Base-by-base conservation (phyloP, 2,797 vertebrate genomes). In the Neosilurus mollespiculum region DNA sequence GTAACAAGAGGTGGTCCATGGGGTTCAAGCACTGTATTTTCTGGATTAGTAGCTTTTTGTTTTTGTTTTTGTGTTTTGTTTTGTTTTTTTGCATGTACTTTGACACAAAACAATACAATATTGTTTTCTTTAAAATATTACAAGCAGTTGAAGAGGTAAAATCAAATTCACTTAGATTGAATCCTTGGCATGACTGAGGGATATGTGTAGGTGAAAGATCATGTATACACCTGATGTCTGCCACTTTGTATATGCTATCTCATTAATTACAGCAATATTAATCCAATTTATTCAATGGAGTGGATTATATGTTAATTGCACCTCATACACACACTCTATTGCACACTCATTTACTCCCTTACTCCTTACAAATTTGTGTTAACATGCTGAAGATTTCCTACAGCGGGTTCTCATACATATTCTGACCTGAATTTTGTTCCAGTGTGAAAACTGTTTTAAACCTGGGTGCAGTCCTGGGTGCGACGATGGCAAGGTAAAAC, bases 1-100 rank as follows among this genome's bases (percentile, higher is more conserved):
- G 61, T 79, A 77, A 65, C 66, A 62, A 54, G 75, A 84, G 34
- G 66, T 73, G 51, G 53, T 78, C 37, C 76, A 65, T 56, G 58
- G 67, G 54, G 61, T 75, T 79, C 59, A 51, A 72, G 61, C 65
- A 64, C 16, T 24, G 0, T 70, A 67, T 83, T 82, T 76, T 51
- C 70, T 64, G 43, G 9, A 78, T 64, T 78, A 26, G 61, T 51
- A 78, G 22, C 8, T 62, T 9, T 22, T 67, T 22, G 37, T 66
- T 34, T 30, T 30, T 30, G 30, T 30, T 30, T 30, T 30, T 30
- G n/a, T n/a, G n/a, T 30, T 30, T 30, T 30, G 30, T 30, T 30
- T 30, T 30, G 30, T 30, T 30, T 30, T 62, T 62, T 26, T 51
- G 56, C 59, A 64, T 49, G 12, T 78, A 37, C 59, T 64, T 51